Evolutionary conservation across 2,113 vertebrate genomes (phyloP).

Genomic region (Tupaia chinensis): DNA sequence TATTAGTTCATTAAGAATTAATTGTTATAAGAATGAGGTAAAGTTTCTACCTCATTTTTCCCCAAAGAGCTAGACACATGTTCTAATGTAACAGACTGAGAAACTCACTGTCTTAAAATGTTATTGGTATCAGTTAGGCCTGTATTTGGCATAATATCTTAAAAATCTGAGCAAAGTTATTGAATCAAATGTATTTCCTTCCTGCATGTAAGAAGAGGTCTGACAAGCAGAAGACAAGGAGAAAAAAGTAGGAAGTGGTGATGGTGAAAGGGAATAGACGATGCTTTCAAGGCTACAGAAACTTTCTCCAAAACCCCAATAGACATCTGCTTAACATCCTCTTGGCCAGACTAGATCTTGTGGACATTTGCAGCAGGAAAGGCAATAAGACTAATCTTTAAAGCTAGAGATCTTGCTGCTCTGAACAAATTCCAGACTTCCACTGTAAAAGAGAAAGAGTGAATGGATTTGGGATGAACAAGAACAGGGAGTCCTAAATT

Average conservation of each 20-base stretch:
- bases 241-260: not conserved
- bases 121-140: not conserved
- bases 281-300: not conserved
- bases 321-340: not conserved
- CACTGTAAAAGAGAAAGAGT: slow-evolving; percentile 18
- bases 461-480: not conserved
- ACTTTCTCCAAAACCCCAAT: no score
- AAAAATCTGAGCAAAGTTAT: not conserved
- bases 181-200: not conserved
- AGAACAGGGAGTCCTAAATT: not conserved
- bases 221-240: not conserved
- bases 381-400: not conserved
- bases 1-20: not conserved
- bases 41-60: not conserved
- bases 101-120: slow-evolving; percentile 46
- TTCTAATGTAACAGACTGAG: slow-evolving; percentile 2
- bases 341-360: not conserved
- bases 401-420: not conserved
- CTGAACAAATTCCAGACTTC: not conserved
- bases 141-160: not conserved
- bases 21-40: slow-evolving; percentile 32
- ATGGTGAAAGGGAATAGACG: not conserved
- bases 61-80: not conserved
- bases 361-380: not conserved
- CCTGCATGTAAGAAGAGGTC: not conserved